Percentiles rank a stretch among this genome's conserved stretches.
phyloP scores from a whole-genome alignment of 1,140 invertebrate species.

The Penaeus chinensis region DNA sequence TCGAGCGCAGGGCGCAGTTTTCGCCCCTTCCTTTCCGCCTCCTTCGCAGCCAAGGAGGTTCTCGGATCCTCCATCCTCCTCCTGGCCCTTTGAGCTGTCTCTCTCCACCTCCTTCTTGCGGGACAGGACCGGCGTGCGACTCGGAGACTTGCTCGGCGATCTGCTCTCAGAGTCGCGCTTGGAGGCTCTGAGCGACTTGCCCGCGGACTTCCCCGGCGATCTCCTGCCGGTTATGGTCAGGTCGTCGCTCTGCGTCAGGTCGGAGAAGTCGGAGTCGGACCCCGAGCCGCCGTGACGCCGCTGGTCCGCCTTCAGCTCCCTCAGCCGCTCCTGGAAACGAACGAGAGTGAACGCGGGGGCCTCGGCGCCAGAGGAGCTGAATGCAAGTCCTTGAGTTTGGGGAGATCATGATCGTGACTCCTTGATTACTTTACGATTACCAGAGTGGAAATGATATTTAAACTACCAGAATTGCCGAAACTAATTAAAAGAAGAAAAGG shows the following conservation, averaged over 20 bases:
- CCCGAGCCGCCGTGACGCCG: constrained; percentile 7
- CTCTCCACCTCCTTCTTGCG: background rate
- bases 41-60: too few relatives aligned
- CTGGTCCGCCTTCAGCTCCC: constrained; percentile 37
- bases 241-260: constrained; percentile 41
- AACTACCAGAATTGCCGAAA: too few relatives aligned
- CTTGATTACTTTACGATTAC: too few relatives aligned
- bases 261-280: constrained; percentile 18
- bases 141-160: background rate
- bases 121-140: background rate
- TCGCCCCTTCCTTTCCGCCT: too few relatives aligned
- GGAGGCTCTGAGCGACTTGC: background rate
- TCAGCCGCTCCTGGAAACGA: constrained; percentile 22
- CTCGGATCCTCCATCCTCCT: background rate
- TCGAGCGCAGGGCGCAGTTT: too few relatives aligned
- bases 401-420: too few relatives aligned
- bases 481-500: too few relatives aligned
- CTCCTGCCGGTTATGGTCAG: constrained; percentile 28
- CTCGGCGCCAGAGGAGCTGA: too few relatives aligned
- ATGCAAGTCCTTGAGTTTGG: too few relatives aligned
- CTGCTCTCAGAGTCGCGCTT: background rate
- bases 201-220: background rate
- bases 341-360: background rate
- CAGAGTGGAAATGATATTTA: too few relatives aligned
- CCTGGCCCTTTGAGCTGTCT: background rate